These are phyloP conservation scores for Ceratoteleas bidentatus DNA, from an alignment of 1,140 invertebrate genomes.

Conservation along the genomic window DNA sequence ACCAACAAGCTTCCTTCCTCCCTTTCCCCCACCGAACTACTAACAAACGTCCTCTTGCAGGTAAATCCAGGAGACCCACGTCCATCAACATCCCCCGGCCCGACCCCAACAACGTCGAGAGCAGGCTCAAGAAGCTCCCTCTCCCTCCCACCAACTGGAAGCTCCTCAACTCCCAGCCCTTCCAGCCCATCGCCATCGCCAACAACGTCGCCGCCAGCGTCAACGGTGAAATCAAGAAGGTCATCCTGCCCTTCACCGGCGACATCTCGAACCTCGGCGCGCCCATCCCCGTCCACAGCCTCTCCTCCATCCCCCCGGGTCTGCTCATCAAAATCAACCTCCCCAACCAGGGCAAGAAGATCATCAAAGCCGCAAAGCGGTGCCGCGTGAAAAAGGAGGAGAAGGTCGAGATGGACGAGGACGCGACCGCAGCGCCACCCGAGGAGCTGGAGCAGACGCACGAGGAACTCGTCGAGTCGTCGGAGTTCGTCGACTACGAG, in stretches of 20 bases:
- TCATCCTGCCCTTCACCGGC: conserved; percentile 77
- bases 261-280: conserved; percentile 76
- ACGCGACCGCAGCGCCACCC: conserved; percentile 1
- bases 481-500: no score
- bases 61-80: conserved; percentile 76
- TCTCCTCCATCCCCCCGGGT: conserved; percentile 79
- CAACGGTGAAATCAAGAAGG: conserved; percentile 74
- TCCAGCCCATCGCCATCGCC: conserved; percentile 75
- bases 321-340: conserved; percentile 80
- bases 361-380: conserved; percentile 40
- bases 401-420: conserved; percentile 33
- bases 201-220: conserved; percentile 71
- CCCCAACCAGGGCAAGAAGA: conserved; percentile 71
- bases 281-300: conserved; percentile 78
- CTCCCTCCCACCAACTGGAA: conserved; percentile 78
- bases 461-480: conserved; percentile 11
- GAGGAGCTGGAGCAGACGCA: conserved; percentile 6
- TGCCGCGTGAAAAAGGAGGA: conserved; percentile 41
- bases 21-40: no score
- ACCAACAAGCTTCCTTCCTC: no score
- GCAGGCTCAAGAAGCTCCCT: conserved; percentile 74
- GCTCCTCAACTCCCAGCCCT: conserved; percentile 69
- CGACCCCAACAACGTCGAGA: conserved; percentile 71
- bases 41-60: no score
- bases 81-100: conserved; percentile 77